A percentile compares a stretch with the other conserved stretches of the same genome.
These are phyloP conservation scores for Acanthisitta chloris DNA, from an alignment of 2,113 vertebrate species.

Conservation along the genomic window DNA sequence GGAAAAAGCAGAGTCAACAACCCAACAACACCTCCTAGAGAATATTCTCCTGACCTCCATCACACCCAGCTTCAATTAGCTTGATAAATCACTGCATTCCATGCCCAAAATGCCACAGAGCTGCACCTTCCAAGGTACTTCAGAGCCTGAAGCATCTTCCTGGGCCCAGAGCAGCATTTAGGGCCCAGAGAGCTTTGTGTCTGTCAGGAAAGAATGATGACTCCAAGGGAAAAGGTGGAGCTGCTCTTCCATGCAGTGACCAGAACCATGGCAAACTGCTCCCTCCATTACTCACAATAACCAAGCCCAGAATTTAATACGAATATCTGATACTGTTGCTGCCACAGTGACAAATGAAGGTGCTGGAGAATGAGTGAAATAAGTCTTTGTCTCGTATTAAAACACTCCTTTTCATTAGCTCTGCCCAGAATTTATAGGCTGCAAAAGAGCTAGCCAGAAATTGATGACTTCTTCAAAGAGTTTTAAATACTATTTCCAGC, in stretches of 20 bases:
- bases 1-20: background rate
- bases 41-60: background rate
- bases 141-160: background rate
- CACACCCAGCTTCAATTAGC: background rate
- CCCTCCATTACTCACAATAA: slow-evolving; percentile 33
- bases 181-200: rapidly evolving
- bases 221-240: background rate
- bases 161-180: background rate
- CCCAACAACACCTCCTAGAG: rapidly evolving
- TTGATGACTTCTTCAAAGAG: background rate
- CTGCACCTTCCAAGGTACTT: background rate
- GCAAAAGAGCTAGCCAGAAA: slow-evolving; percentile 17
- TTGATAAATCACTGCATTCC: background rate
- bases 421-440: background rate
- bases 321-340: slow-evolving; percentile 10
- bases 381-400: slow-evolving; percentile 51
- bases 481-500: slow-evolving; percentile 38
- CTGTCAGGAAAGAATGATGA: background rate
- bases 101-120: background rate
- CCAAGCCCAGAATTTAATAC: slow-evolving; percentile 21
- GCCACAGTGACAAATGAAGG: slow-evolving; percentile 43
- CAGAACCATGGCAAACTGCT: background rate
- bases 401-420: slow-evolving; percentile 52
- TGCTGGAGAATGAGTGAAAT: slow-evolving; percentile 10
- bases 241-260: background rate